Base-by-base conservation (phyloP, 2,113 vertebrate species). In the Malurus elegans region DNA sequence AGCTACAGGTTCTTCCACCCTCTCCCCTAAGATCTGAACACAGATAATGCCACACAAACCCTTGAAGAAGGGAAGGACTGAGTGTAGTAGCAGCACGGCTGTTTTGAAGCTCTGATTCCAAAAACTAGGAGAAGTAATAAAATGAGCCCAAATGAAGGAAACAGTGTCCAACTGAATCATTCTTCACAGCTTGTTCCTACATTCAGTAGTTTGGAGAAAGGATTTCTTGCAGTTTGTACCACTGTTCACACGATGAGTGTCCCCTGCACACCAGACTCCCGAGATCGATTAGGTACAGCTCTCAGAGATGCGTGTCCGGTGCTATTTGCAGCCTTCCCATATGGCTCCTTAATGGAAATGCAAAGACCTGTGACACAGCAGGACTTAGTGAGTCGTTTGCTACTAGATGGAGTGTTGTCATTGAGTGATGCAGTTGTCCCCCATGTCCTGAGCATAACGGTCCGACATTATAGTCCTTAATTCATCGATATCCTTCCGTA, bases 401-500 rank as follows among this genome's bases (percentile, higher is more conserved):
- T 86, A 74, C 80, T 44, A 73, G 92, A 64, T 40, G 83, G 82
- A 80, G 80, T 3, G 50, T 12, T 80, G 95, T 99, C 98, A 99
- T 25, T 99, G 98, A 79, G 98, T 99, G 82, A 99, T 97, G 81
- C 99, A 99, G 96, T 97, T 99, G 88, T 99, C 98, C 32, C 98
- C 98, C 99, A 98, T 98, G 95, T 98, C 98, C 98, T 99, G 99
- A 95, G 98, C 98, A 1, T 99, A 99, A 73, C 98, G 98, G 88
- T 99, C 99, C 0, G 99, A 99, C 95, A 99, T 98, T 36, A 98
- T 97, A 75, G 98, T 99, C 97, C 99, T 98, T 94, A 99, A 96
- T 36, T 99, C 98, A 45, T 99, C 99, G 3, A 99, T 99, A 92
- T 99, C 99, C 86, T 98, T 98, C 69, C 99, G 98, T 81, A 99